These are phyloP conservation scores for Leucopternis melanops DNA, from an alignment of 2,113 vertebrate genomes.

Conservation along the genomic window DNA sequence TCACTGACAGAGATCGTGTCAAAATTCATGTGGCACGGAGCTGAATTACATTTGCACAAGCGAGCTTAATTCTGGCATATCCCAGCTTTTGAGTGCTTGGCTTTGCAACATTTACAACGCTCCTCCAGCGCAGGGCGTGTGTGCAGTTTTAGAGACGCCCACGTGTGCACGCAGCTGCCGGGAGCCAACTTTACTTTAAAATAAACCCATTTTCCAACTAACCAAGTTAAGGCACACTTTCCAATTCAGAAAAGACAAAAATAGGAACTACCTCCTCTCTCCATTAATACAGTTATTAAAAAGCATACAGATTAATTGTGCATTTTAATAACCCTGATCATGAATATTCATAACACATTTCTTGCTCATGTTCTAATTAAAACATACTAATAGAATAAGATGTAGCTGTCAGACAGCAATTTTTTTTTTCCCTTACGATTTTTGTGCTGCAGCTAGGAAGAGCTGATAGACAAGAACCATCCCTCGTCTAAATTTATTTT, in stretches of 20 bases:
- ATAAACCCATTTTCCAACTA: background rate
- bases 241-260: conserved; percentile 2
- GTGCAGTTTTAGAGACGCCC: background rate
- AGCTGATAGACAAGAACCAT: background rate
- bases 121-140: background rate
- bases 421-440: background rate
- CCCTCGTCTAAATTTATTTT: too few relatives aligned
- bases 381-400: conserved; percentile 66
- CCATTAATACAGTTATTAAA: conserved; percentile 68
- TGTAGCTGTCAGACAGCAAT: background rate
- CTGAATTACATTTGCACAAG: background rate
- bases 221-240: background rate
- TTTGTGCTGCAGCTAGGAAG: background rate
- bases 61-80: background rate
- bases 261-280: background rate
- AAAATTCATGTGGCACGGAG: background rate
- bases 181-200: background rate
- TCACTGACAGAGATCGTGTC: background rate
- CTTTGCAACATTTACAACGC: fast-evolving
- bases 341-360: conserved; percentile 72
- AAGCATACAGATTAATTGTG: conserved; percentile 60
- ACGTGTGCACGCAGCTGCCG: background rate
- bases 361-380: conserved; percentile 68
- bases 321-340: conserved; percentile 67
- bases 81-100: background rate